Base-by-base conservation (phyloP, 1,140 invertebrate species). In the Plectus sambesii region DNA sequence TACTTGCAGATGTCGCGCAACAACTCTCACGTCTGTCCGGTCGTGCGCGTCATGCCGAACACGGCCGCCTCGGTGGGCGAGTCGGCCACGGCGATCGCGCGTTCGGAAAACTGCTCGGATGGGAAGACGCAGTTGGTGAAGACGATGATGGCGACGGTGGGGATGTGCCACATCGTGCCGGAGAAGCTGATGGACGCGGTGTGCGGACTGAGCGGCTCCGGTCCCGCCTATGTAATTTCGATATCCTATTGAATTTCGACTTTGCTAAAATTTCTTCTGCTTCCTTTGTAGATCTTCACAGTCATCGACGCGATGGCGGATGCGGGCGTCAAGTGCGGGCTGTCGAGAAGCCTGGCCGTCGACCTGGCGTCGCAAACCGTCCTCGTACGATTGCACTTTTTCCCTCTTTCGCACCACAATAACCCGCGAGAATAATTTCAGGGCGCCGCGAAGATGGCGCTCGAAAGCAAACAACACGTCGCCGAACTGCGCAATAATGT, bases 121-220 rank as follows among this genome's bases (percentile, higher is more conserved):
- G 30, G 17, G 12, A 12, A 33, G 12, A 17, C 17, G 30, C 12
- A 12, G 12, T 12, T 33, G 12, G 30, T 33, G 30, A 12, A 17
- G 17, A 12, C 30, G 12, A 12, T 33, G 30, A 12, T 33, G 17
- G 30, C 12, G 17, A 33, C 30, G 12, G 17, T 33, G 17, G 30
- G 30, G 17, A 33, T 33, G 12, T 33, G 30, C 30, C 12, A 33
- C 12, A 12, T 12, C 12, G 30, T 33, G 30, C 30, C 30, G 30
- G 90, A 96, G 70, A 79, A 78, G 42, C 72, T 83, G 44, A 78
- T 96, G 58, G 87, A 94, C 73, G 81, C 83, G 1, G 79, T 89
- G 0, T 90, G 87, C 0, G 89, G 84, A 0, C 69, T 96, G 0
- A 87, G 84, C 67, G 86, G 86, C 9, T 88, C 85, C 61, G 89